These are phyloP conservation scores for Lacanobia oleracea DNA, from an alignment of 2,888 invertebrate genomes.

Conservation along the genomic window DNA sequence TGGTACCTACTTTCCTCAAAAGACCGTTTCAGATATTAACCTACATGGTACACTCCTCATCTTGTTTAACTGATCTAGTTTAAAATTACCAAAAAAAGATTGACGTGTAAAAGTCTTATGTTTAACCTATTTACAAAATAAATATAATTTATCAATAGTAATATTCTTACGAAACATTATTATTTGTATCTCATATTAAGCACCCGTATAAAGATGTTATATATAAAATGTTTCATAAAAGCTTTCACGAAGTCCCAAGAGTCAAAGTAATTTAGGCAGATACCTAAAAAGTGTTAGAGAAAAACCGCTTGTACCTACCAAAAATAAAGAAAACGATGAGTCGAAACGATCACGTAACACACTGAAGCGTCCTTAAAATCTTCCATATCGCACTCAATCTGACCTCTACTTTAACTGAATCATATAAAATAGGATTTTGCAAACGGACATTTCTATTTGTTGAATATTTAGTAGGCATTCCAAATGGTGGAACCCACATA, in stretches of 20 bases:
- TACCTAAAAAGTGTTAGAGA: constrained; percentile 12
- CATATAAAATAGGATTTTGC: constrained; percentile 55
- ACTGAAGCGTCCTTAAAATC: constrained; percentile 24
- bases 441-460: constrained; percentile 61
- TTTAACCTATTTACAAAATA: too few relatives aligned
- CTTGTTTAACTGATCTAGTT: too few relatives aligned
- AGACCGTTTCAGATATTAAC: too few relatives aligned
- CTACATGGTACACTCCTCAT: too few relatives aligned
- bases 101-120: too few relatives aligned
- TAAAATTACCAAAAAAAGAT: too few relatives aligned
- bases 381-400: constrained; percentile 17
- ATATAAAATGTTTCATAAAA: neutral
- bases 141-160: too few relatives aligned
- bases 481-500: constrained; percentile 62
- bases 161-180: neutral
- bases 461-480: constrained; percentile 60
- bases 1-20: too few relatives aligned
- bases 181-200: neutral
- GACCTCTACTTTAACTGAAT: constrained; percentile 43
- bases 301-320: neutral
- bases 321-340: constrained; percentile 25
- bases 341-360: constrained; percentile 24
- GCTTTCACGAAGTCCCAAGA: neutral
- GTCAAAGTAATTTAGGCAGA: neutral
- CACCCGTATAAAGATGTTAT: too few relatives aligned